Evolutionary conservation across 1,140 invertebrate genomes (phyloP).

Genomic region (Proctacanthus coquilletti): DNA sequence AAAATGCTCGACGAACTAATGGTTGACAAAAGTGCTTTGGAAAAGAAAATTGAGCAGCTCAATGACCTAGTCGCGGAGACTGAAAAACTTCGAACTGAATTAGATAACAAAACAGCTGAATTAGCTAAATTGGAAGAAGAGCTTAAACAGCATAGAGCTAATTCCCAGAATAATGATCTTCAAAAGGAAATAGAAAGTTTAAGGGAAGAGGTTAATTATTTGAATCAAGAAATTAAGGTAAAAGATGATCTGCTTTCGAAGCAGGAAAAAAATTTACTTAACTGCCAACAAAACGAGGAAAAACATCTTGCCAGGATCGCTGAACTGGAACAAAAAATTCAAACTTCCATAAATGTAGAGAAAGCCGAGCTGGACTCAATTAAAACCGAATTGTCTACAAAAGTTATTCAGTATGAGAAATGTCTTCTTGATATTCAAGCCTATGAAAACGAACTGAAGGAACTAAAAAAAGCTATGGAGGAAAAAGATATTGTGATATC

Average conservation of each 20-base stretch:
- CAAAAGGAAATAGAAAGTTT: too few species aligned
- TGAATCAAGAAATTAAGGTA: too few species aligned
- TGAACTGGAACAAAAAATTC: conserved; percentile 1
- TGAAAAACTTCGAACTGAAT: background rate
- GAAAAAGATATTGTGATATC: conserved; percentile 5
- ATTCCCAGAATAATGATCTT: too few species aligned
- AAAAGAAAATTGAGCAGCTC: conserved; percentile 7
- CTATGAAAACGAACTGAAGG: background rate
- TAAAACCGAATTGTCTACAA: conserved; percentile 1
- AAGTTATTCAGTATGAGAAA: conserved; percentile 5
- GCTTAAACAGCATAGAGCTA: too few species aligned
- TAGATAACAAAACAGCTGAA: background rate
- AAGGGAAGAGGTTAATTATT: too few species aligned
- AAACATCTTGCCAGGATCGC: conserved; percentile 8
- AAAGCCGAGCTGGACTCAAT: background rate
- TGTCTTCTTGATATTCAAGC: background rate
- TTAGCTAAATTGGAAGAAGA: background rate
- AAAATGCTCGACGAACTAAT: conserved; percentile 7
- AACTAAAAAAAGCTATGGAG: background rate
- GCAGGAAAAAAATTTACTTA: conserved; percentile 11
- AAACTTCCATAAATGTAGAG: background rate
- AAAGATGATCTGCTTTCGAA: conserved; percentile 13
- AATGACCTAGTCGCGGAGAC: too few species aligned
- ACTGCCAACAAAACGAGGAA: conserved; percentile 15
- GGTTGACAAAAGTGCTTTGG: conserved; percentile 11